Conservation (phyloP, 2,113 vertebrate genomes). For the Arvicanthis niloticus region DNA sequence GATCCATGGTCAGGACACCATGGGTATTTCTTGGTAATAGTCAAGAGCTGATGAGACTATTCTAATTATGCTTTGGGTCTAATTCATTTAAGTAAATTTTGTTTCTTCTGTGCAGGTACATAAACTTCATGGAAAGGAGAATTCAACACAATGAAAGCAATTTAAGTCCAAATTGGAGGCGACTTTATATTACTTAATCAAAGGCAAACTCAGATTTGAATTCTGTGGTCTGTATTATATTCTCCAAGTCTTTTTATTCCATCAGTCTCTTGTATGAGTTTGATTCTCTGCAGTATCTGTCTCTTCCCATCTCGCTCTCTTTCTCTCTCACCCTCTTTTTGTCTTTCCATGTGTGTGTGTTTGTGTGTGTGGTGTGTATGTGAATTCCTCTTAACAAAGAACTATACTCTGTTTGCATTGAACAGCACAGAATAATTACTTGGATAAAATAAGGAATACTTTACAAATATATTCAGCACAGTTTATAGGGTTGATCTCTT, state of each 20-base stretch:
- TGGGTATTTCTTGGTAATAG: background rate
- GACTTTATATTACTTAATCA: background rate
- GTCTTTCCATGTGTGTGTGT: too few relatives aligned
- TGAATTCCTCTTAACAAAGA: too few relatives aligned
- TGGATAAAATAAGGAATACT: too few relatives aligned
- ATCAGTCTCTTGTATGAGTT: background rate
- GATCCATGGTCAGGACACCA: background rate
- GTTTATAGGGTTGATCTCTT: too few relatives aligned
- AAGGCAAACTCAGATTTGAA: background rate
- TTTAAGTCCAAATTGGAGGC: background rate
- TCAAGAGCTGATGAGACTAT: background rate
- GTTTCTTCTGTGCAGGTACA: background rate
- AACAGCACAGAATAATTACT: too few relatives aligned
- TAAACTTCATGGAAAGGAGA: accelerated
- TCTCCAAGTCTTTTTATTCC: background rate
- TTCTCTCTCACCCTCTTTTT: too few relatives aligned
- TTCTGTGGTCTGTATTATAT: background rate
- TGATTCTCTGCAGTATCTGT: background rate
- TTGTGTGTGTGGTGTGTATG: too few relatives aligned
- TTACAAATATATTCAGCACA: too few relatives aligned
- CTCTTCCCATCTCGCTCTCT: too few relatives aligned
- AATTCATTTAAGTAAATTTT: background rate
- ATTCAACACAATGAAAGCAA: background rate
- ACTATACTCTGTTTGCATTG: too few relatives aligned
- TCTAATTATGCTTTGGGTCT: too few relatives aligned